phyloP scores from a whole-genome alignment of 1,140 invertebrate species.

The Andricus grossulariae region DNA sequence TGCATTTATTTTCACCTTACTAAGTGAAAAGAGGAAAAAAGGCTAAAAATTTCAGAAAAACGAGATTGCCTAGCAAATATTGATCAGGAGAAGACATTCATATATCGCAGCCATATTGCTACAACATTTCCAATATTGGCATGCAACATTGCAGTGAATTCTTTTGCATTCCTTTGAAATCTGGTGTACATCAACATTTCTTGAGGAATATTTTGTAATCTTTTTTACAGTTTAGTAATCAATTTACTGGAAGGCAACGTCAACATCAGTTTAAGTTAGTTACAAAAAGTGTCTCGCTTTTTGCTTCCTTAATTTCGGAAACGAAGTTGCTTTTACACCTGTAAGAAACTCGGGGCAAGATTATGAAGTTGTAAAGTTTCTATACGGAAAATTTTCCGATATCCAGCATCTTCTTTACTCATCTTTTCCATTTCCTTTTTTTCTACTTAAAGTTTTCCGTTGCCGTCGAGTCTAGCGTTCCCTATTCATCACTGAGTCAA shows the following conservation, averaged over 20 bases:
- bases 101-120: no score
- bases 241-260: neutral
- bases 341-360: constrained; percentile 6
- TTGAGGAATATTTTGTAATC: neutral
- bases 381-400: constrained; percentile 3
- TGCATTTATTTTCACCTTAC: no score
- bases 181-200: no score
- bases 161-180: no score
- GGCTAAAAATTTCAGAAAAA: no score
- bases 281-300: constrained; percentile 1
- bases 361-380: constrained; percentile 11
- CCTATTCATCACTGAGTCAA: constrained; percentile 26
- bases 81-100: no score
- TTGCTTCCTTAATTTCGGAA: neutral
- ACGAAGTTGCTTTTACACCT: constrained; percentile 12
- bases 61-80: no score
- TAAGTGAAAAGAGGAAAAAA: no score
- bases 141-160: no score
- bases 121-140: no score
- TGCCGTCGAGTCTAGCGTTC: neutral
- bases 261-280: neutral
- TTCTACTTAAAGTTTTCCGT: neutral
- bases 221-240: neutral
- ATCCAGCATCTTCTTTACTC: neutral
- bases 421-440: neutral